Base-by-base conservation (phyloP, 1,140 invertebrate genomes). In the Drosophila murphyi region DNA sequence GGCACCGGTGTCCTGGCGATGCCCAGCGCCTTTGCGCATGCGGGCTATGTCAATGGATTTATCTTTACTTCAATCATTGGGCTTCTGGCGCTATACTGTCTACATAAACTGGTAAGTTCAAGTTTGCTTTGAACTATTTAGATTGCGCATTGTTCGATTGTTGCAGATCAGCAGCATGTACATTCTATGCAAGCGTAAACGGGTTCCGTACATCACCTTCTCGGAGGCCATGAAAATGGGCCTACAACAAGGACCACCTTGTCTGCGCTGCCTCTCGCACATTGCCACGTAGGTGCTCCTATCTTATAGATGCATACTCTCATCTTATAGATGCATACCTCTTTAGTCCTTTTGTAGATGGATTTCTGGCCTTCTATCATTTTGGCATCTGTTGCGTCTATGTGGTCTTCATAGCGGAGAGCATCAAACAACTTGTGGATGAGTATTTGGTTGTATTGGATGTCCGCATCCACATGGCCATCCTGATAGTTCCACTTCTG, bases 361-460 rank as follows among this genome's bases (percentile, higher is more conserved):
- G 94, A 2, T 96, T 97, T 85, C 93, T 98, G 60, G 95, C 97
- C n/a, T 94, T 97, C 45, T 97, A 97, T 73, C 97, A 98, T 92
- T 94, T 98, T 64, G 97, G 97, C 41, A 97, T 98, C 88, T 98
- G 97, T 90, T 97, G 96, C 82, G 96, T 97, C 2, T 98, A 98
- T 93, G 96, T 97, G 32, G 95, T 98, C 3, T 98, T 98, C 91
- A 96, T 98, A 10, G 95, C 96, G 1, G 94, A 95, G 34, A 97
- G 95, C 82, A 93, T 96, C 3, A 95, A 96, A 85, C 93, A 95
- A 93, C 87, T 94, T 28, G 91, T 93, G 5, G 93, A 94, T 54
- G 92, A 93, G 8, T 91, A 93, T 75, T 88, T 91, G 0, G 62
- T 93, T 35, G 80, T 74, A 3, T 91, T 93, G 80, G 81, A 93